Conservation (phyloP, 2,797 vertebrate species). For the Pachyuromys duprasi region DNA sequence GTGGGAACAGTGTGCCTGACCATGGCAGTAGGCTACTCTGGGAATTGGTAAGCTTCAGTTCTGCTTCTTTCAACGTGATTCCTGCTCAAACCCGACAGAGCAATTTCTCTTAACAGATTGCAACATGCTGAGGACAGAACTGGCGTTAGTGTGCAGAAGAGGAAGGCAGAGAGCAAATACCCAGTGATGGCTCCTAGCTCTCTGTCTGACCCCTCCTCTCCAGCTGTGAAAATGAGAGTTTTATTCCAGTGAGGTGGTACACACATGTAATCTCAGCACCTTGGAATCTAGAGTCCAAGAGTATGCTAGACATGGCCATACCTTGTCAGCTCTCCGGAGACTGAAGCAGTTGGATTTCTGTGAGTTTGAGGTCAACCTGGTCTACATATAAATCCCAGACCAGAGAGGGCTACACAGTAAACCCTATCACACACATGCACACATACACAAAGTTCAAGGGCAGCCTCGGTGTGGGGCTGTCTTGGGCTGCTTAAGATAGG, state of each 20-base stretch:
- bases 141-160: background rate
- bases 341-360: background rate
- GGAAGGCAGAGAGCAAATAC: background rate
- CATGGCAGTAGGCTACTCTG: background rate
- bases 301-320: background rate
- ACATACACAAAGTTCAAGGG: background rate
- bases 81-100: background rate
- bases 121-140: slow-evolving; percentile 8
- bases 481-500: background rate
- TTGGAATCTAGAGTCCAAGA: background rate
- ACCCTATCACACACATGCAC: too few species aligned
- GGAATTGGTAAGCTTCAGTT: background rate
- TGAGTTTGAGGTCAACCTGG: background rate
- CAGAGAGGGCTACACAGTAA: background rate
- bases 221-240: background rate
- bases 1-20: background rate
- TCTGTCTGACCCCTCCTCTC: background rate
- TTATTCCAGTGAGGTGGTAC: background rate
- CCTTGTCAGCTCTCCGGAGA: background rate
- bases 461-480: background rate
- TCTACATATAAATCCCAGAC: background rate
- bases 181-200: background rate
- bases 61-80: background rate
- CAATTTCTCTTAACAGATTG: slow-evolving; percentile 57
- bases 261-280: background rate